Evolutionary conservation across 1,140 invertebrate genomes (phyloP), one percentile per base, ranked within the genome.

Genomic region (Tetranychus cinnabarinus): DNA sequence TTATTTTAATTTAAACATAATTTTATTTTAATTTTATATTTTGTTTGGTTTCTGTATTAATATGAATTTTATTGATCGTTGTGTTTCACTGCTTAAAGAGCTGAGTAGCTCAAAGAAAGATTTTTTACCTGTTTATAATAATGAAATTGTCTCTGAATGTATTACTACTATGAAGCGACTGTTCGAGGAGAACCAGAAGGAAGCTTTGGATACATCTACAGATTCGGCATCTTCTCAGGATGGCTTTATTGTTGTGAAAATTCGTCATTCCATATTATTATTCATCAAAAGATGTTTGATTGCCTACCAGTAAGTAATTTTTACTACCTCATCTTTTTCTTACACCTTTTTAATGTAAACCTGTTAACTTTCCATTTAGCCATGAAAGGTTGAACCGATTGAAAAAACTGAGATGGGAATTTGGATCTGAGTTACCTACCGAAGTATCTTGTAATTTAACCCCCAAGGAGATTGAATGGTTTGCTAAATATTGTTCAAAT

Each of bases 251-350:
- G 77, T 61, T 69, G 77, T 93, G 7, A 81, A 83, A 70, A 77
- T 89, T 37, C 76, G 89, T 31, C 88, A 93, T 72, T 79, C 81
- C 47, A 85, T 84, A 5, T 69, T 95, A 42, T 82, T 88, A 71
- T 77, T 90, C 56, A 92, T 95, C 68, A 86, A 90, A 70, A 76
- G 91, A 55, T 95, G 89, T 70, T 72, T 95, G 1, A 69, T 95
- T 12, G 82, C 88, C 0, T 95, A 96, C 70, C 72, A 93, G 65
- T 88, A 72, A 74, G 75, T 71, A 58, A 23, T 23, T 23, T 23
- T 52, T n/a, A 5, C 39, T 10, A 1, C 4, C n/a, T 52, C 2
- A 23, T 4, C 50, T 58, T 34, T 23, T 31, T 31, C 4, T 23
- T 10, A 42, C 6, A 42, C 8, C 4, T 12, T 31, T 6, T 31